These are phyloP conservation scores for Rhynchotus rufescens DNA, from an alignment of 2,797 vertebrate species.

Conservation along the genomic window DNA sequence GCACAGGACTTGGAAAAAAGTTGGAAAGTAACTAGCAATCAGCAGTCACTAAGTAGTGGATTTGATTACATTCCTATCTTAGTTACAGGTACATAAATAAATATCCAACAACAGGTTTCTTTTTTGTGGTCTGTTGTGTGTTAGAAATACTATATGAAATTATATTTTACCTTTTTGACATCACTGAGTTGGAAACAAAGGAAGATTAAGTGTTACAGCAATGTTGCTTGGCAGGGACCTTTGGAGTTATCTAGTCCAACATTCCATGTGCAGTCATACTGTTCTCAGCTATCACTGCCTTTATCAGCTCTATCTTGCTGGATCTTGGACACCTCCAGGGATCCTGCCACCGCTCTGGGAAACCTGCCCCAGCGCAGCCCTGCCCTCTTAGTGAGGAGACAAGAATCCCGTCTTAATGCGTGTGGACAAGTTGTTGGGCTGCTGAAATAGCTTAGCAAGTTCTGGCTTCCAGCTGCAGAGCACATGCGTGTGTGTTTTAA, in stretches of 20 bases:
- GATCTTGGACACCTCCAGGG: background rate
- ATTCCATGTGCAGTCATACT: accelerated
- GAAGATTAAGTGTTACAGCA: background rate
- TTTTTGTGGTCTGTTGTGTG: background rate
- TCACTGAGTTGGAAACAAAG: background rate
- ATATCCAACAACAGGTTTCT: background rate
- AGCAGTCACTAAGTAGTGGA: background rate
- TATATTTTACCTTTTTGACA: background rate
- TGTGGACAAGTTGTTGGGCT: background rate
- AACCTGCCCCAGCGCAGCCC: background rate
- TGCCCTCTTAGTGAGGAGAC: background rate
- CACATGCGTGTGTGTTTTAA: background rate
- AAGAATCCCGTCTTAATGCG: background rate
- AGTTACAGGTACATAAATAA: background rate
- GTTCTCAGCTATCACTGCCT: background rate
- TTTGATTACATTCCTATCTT: background rate
- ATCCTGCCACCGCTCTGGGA: background rate
- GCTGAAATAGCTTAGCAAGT: background rate
- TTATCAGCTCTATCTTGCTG: background rate
- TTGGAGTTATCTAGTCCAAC: background rate
- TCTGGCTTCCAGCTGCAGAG: background rate
- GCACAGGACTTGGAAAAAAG: background rate
- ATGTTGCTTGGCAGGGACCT: background rate
- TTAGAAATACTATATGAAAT: background rate
- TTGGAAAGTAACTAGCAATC: background rate